Evolutionary conservation across 2,797 vertebrate genomes (phyloP), one percentile per base, ranked within the genome.

Genomic region (Borostomias antarcticus): DNA sequence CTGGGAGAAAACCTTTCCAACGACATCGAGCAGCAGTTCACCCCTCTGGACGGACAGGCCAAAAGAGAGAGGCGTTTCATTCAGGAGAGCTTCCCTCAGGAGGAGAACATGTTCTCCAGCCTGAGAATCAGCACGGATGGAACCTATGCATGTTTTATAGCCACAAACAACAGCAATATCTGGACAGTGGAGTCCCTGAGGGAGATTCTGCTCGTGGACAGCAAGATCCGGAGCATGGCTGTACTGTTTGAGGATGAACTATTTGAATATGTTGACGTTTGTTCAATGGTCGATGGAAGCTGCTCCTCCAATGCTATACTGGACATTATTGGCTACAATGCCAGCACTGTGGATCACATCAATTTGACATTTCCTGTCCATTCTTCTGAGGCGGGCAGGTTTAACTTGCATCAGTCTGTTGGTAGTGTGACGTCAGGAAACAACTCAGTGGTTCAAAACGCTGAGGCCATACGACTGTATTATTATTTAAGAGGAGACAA

Each of bases 21-120:
- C 29, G 69, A 92, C 51, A 90, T 95, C 0, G 91, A 94, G 69
- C 69, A 77, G 4, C 91, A 95, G 76, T 95, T 95, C 82, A 95
- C 93, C 0, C 94, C 93, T 0, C 40, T 69, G 0, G 0, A 83
- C 13, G 93, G 95, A 0, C 89, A 51, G 0, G 94, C 94, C 69
- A 97, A 97, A 79, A 40, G 9, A 0, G 94, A 96, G 74, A 91
- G 93, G 59, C 73, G 66, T 52, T 88, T 93, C 25, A 89, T 93
- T 35, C 83, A 68, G 65, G 77, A 37, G 1, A 77, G 82, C 0
- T 96, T 96, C 68, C 82, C 87, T 1, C 59, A 73, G 21, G 23
- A 86, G 1, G 74, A 91, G 35, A 72, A 85, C 0, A 51, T 52
- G 64, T 96, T 96, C 89, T 95, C 93, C 0, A 43, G 70, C 2